Evolutionary conservation across 2,797 vertebrate genomes (phyloP), one percentile per base, ranked within the genome.

Genomic region (Labeo calbasu): DNA sequence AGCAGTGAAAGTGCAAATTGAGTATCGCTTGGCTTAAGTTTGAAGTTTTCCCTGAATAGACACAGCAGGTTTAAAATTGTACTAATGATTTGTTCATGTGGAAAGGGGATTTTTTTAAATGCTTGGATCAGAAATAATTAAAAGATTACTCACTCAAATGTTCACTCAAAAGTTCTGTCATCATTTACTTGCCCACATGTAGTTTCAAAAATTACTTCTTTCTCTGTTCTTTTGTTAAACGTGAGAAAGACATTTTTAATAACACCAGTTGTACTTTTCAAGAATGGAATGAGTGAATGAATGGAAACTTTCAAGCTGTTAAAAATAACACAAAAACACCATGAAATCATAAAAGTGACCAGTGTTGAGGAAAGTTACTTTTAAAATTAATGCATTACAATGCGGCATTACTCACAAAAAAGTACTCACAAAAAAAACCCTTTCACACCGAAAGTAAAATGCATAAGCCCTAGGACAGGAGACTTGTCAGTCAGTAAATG

Each of bases 111-210:
- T 15, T 72, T 28, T 51, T 71, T 53, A 53, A 2, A 61, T 59
- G n/a, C 36, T 77, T 9, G n/a, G 65, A 28, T 43, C 40, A 32
- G 23, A 59, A 81, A 28, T 55, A 71, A 84, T 73, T 36, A 43
- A 77, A 75, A 46, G 69, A 91, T 82, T 68, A 88, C 84, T 43
- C 63, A 89, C 83, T 84, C 75, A 46, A 25, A 59, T 61, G 19
- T 40, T 76, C 43, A 89, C 83, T 85, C 72, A 46, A 25, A 59
- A 77, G 19, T 40, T 76, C 43, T 25, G 13, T 50, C 21, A 75
- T 15, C 3, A 40, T 76, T 57, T 57, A 40, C 28, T 40, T 8
- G 9, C 28, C 19, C 72, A 55, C 25, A 12, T 53, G 71, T 28
- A 0, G 1, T 75, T 75, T 75, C 6, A 75, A 55, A n/a, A 57